These are phyloP conservation scores for Mellilla xanthometata DNA, from an alignment of 2,888 invertebrate species.

Conservation along the genomic window DNA sequence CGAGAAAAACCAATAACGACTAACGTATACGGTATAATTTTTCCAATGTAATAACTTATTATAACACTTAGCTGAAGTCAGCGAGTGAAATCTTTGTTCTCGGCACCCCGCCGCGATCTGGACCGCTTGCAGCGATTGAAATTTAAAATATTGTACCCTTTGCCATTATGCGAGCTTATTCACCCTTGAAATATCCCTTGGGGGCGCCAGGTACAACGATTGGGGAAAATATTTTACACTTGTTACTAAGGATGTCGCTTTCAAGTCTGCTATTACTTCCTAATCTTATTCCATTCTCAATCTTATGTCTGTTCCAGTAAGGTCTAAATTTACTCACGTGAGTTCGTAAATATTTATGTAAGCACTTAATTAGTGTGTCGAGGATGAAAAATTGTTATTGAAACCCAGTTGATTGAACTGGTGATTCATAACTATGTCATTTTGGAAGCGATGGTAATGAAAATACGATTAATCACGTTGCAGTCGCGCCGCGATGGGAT, in stretches of 20 bases:
- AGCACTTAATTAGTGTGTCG: constrained; percentile 81
- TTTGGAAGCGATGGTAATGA: constrained; percentile 75
- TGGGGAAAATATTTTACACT: constrained; percentile 83
- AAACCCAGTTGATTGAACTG: constrained; percentile 79
- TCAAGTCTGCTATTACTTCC: constrained; percentile 59
- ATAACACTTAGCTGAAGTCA: constrained; percentile 74
- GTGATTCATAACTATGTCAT: constrained; percentile 79
- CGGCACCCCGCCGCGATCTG: constrained; percentile 59
- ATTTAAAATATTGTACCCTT: constrained; percentile 84
- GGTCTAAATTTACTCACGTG: constrained; percentile 43
- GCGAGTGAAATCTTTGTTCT: constrained; percentile 75
- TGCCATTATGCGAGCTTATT: constrained; percentile 83
- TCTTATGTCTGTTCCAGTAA: constrained; percentile 39
- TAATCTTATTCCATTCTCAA: constrained; percentile 43
- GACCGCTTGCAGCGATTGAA: constrained; percentile 83
- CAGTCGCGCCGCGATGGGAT: constrained; percentile 47
- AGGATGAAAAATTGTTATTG: constrained; percentile 82
- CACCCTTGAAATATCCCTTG: constrained; percentile 83
- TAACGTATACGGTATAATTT: constrained; percentile 41
- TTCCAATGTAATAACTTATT: constrained; percentile 66
- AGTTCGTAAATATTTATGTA: constrained; percentile 71
- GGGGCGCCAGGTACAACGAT: constrained; percentile 80
- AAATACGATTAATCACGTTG: constrained; percentile 70
- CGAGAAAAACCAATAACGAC: constrained; percentile 22
- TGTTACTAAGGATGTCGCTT: constrained; percentile 80